phyloP scores from a whole-genome alignment of 2,888 invertebrate genomes.

The Hypselothyrea guttata region DNA sequence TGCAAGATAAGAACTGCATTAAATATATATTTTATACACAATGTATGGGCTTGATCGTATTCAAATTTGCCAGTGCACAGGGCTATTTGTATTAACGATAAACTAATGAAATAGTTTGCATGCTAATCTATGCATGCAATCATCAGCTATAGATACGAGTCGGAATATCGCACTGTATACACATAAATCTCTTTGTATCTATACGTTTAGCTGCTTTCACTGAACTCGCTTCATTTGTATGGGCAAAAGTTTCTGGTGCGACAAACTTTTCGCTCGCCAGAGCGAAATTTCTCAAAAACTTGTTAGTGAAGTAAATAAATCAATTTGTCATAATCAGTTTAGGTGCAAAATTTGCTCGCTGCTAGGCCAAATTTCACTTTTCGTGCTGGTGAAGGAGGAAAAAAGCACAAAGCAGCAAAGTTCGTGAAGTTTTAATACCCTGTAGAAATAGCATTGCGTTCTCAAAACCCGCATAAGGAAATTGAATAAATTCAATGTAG shows the following conservation, averaged over 20 bases:
- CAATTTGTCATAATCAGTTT: conserved; percentile 80
- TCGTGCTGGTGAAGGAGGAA: conserved; percentile 29
- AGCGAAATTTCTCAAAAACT: conserved; percentile 69
- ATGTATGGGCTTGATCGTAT: conserved; percentile 64
- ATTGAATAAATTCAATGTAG: too few species aligned
- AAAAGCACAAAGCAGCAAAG: conserved; percentile 21
- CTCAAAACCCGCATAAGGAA: too few species aligned
- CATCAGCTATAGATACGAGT: conserved; percentile 33
- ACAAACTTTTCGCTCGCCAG: conserved; percentile 62
- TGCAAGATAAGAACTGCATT: conserved; percentile 69
- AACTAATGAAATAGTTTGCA: conserved; percentile 67
- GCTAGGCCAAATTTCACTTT: conserved; percentile 62
- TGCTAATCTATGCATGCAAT: conserved; percentile 63
- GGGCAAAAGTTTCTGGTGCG: conserved; percentile 63
- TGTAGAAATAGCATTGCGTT: too few species aligned
- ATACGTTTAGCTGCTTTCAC: conserved; percentile 1
- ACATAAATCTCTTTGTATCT: background rate
- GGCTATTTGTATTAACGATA: conserved; percentile 72
- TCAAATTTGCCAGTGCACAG: conserved; percentile 56
- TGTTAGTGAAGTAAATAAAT: conserved; percentile 80
- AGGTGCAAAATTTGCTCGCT: conserved; percentile 74
- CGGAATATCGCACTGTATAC: background rate
- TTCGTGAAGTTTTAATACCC: conserved; percentile 9
- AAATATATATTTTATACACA: conserved; percentile 21
- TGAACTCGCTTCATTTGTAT: conserved; percentile 56